Evolutionary conservation across 1,140 invertebrate species (phyloP).

Genomic region (Tetramorium simillimum): DNA sequence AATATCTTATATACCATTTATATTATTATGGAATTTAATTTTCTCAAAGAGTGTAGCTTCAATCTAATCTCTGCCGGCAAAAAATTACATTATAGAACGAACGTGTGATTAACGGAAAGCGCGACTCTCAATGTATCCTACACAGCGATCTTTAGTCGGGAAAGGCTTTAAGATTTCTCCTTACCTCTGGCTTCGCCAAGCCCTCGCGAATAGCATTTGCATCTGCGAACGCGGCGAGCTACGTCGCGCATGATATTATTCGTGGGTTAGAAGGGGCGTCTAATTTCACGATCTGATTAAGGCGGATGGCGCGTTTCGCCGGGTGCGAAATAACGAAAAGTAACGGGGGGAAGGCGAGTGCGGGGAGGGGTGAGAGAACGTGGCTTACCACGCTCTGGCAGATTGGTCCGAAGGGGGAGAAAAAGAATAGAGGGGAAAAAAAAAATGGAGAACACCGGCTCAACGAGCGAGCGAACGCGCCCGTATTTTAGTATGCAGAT

Average conservation of each 20-base stretch:
- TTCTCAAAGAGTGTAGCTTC: background rate
- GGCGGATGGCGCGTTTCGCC: constrained; percentile 12
- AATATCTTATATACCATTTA: background rate
- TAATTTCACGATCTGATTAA: constrained; percentile 59
- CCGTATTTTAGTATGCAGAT: constrained; percentile 57
- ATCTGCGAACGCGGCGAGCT: background rate
- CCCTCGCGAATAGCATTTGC: constrained; percentile 19
- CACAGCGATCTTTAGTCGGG: background rate
- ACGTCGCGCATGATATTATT: constrained; percentile 19
- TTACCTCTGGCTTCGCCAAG: background rate
- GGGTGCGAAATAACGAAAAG: constrained; percentile 44
- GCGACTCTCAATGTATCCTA: background rate
- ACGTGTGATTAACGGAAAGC: background rate
- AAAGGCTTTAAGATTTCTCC: background rate
- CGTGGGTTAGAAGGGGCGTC: constrained; percentile 23
- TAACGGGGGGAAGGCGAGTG: background rate
- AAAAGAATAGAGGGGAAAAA: background rate
- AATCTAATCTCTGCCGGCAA: background rate
- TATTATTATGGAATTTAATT: constrained; percentile 8
- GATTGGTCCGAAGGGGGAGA: background rate
- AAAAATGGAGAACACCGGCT: background rate
- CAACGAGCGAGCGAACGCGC: background rate
- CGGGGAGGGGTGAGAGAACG: background rate
- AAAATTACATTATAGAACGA: background rate
- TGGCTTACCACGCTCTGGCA: background rate